phyloP scores from a whole-genome alignment of 2,113 vertebrate species.

The Cinclus mexicanus region DNA sequence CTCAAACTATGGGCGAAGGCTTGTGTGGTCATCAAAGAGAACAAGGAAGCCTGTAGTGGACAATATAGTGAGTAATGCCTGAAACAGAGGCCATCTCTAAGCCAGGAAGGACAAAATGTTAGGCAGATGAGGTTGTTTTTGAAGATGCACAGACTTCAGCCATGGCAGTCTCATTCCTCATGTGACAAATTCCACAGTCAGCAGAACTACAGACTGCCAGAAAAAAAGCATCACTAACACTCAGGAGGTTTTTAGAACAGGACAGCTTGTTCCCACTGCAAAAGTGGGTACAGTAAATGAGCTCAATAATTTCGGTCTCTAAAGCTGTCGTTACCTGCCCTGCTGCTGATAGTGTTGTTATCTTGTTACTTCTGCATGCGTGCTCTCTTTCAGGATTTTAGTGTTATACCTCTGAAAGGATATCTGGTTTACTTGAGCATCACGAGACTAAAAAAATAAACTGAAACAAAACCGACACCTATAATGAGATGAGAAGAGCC shows the following conservation, averaged over 20 bases:
- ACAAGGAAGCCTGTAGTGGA: neutral
- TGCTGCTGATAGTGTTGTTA: conserved; percentile 59
- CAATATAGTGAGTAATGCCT: neutral
- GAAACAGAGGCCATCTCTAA: neutral
- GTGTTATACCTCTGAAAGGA: neutral
- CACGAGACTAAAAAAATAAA: neutral
- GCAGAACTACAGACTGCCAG: conserved; percentile 3
- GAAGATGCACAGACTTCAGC: neutral
- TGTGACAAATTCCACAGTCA: neutral
- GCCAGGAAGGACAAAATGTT: neutral
- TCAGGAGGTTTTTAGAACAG: conserved; percentile 28
- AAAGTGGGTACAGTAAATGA: conserved; percentile 46
- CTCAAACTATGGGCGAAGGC: neutral
- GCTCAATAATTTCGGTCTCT: conserved; percentile 64
- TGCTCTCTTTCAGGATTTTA: conserved; percentile 35
- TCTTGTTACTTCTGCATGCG: conserved; percentile 40
- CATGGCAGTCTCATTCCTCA: neutral
- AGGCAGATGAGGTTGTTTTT: neutral
- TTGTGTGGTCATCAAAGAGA: neutral
- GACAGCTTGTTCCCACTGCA: conserved; percentile 58
- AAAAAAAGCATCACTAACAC: neutral
- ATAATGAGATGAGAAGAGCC: neutral
- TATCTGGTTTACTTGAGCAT: conserved; percentile 40
- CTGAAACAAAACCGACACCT: neutral
- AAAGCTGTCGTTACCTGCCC: conserved; percentile 66